Evolutionary conservation across 2,113 vertebrate genomes (phyloP).

Genomic region (Tupaia tana): DNA sequence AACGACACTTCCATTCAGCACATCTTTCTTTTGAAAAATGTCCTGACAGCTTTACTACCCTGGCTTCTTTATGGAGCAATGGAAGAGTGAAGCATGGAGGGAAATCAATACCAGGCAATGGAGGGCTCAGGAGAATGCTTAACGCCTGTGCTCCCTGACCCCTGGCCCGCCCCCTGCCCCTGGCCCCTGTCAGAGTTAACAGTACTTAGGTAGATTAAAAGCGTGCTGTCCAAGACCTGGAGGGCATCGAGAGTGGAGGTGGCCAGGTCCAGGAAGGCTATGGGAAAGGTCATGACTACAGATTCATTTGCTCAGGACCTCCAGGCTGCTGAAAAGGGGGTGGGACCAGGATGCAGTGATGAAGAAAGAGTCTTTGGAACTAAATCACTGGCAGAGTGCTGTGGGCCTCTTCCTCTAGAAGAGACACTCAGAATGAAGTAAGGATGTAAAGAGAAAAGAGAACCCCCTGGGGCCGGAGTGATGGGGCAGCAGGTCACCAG

Average conservation of each 20-base stretch:
- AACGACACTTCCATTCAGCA: constrained; percentile 37
- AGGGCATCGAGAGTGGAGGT: not conserved
- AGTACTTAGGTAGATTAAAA: not conserved
- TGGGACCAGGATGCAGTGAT: not conserved
- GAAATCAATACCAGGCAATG: constrained; percentile 61
- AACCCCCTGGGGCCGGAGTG: not conserved
- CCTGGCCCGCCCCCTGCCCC: too few species aligned
- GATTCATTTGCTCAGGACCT: not conserved
- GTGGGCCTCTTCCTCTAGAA: not conserved
- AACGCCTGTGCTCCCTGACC: not conserved
- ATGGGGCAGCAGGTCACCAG: not conserved
- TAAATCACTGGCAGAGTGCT: not conserved
- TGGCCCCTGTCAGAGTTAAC: not conserved
- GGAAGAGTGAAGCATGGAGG: not conserved
- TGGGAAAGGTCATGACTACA: not conserved
- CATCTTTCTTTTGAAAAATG: constrained; percentile 54
- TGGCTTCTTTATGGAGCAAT: constrained; percentile 62
- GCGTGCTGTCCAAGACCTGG: not conserved
- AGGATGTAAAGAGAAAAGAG: not conserved
- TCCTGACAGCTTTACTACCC: constrained; percentile 70
- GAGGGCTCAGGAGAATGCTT: not conserved
- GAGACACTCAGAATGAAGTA: not conserved
- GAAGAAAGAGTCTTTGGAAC: not conserved
- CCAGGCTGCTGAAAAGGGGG: not conserved
- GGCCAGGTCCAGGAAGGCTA: not conserved